Conservation (phyloP, 2,113 vertebrate species). For the Elachura formosa region DNA sequence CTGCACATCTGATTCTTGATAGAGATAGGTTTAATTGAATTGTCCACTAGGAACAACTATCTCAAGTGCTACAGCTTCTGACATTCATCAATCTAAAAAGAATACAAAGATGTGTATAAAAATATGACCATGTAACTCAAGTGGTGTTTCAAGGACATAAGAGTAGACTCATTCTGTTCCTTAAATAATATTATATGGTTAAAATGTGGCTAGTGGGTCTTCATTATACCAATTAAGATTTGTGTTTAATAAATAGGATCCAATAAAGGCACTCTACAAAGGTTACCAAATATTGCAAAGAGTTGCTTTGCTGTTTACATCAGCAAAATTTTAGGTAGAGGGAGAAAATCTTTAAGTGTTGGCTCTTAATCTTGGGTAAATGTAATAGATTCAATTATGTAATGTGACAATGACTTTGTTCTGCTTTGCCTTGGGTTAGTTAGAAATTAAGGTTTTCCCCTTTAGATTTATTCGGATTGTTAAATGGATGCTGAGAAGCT, state of each 20-base stretch:
- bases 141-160: not conserved
- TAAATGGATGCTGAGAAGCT: not conserved
- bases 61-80: conserved; percentile 25
- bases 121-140: not conserved
- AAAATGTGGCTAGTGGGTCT: not conserved
- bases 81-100: not conserved
- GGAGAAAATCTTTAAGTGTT: not conserved
- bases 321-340: not conserved
- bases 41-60: not conserved
- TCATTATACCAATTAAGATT: not conserved
- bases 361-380: not conserved
- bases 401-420: not conserved
- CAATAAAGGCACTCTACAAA: not conserved
- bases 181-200: not conserved
- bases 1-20: not conserved
- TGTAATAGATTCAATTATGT: conserved; percentile 21
- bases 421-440: not conserved
- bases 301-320: not conserved
- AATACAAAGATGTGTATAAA: not conserved
- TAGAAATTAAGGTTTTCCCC: conserved; percentile 29
- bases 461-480: not conserved
- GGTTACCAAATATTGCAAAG: not conserved
- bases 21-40: too few relatives aligned
- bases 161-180: not conserved
- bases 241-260: not conserved